Base-by-base conservation (phyloP, 92 coral and sea anemone species). In the Blastomussa wellsi region DNA sequence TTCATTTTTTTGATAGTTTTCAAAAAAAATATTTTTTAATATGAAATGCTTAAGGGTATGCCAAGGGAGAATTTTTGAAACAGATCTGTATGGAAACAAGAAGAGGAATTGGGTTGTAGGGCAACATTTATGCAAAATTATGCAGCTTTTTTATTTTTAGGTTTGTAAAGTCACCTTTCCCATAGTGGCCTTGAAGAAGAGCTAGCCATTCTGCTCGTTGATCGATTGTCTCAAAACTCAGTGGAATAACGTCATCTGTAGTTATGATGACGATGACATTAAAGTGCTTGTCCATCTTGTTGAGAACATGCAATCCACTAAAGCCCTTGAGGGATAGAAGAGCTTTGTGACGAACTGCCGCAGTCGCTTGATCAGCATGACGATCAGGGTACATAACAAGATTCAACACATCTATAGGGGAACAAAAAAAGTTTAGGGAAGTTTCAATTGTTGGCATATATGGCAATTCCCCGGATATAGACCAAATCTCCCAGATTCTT, bases 141-240 rank as follows among this genome's bases (percentile, higher is more conserved):
- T 66, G 16, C 1, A 26, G 36, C 48, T n/a, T 39, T 35, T 39
- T 28, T 22, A 9, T 42, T 8, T 15, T 60, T 60, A 22, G 13
- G 64, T 29, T 76, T 19, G n/a, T 13, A 26, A 22, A 69, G 31
- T 60, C 86, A 97, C 99, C 99, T 86, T 97, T 93, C 31, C 99
- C 99, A 84, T 93, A 97, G 39, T 93, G 92, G 72, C 93, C 92
- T 72, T 94, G 93, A 28, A 97, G 86, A n/a, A 86, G 88, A 16
- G 81, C 92, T 29, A 97, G 94, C 95, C 98, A 97, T 31, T 91
- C 94, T 32, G 91, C 84, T 37, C 99, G 89, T 38, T 95, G 91
- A 47, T 92, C 97, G 26, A 95, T 93, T 16, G 89, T 92, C 76
- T 91, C 95, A 90, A 97, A 97, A 74, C 99, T 92, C 83, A 97